phyloP scores from a whole-genome alignment of 2,797 vertebrate species.

The Rhodeus uyekii region DNA sequence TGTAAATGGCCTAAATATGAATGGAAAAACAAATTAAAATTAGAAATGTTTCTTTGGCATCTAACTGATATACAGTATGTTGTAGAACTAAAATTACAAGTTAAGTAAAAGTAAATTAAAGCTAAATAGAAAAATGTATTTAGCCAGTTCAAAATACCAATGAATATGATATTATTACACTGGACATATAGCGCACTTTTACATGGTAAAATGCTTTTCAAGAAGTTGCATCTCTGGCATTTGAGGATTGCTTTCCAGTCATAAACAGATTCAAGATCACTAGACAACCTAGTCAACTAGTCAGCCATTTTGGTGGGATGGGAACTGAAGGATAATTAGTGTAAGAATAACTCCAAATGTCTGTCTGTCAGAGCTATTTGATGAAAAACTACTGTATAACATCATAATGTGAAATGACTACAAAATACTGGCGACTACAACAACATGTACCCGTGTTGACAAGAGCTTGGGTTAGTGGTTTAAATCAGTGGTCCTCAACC shows the following conservation, averaged over 20 bases:
- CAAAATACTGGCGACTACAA: too few species aligned
- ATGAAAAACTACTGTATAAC: too few species aligned
- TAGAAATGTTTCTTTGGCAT: not conserved
- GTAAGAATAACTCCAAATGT: too few species aligned
- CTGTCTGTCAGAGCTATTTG: too few species aligned
- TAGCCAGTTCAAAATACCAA: too few species aligned
- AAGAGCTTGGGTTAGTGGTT: not conserved
- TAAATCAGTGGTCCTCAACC: too few species aligned
- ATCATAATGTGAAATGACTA: too few species aligned
- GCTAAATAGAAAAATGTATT: not conserved
- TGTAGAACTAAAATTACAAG: not conserved
- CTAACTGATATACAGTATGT: not conserved
- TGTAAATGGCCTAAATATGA: not conserved
- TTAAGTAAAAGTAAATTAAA: not conserved
- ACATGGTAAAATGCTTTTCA: not conserved
- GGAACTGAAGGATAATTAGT: too few species aligned
- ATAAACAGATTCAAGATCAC: not conserved
- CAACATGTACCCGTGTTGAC: not conserved
- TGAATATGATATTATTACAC: too few species aligned
- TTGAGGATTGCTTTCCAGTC: not conserved
- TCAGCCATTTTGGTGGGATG: not conserved
- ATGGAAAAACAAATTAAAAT: not conserved
- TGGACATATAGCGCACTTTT: not conserved
- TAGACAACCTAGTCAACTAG: not conserved
- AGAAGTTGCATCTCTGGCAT: not conserved